Percentiles rank a stretch among this genome's conserved stretches.
Conservation (phyloP, 2,797 vertebrate genomes). For the Spheniscus humboldti region DNA sequence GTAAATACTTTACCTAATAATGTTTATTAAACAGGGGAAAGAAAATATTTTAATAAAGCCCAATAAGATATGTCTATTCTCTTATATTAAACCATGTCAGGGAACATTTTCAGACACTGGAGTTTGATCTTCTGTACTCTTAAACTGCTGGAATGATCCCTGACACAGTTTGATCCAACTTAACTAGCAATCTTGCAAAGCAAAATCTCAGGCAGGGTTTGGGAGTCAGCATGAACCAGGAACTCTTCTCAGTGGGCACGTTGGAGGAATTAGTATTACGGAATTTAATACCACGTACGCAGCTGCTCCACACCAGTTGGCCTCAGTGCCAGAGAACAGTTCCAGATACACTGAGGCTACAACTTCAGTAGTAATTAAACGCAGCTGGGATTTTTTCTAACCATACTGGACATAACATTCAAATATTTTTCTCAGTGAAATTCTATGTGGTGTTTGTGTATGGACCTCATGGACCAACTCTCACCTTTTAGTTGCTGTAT, state of each 20-base stretch:
- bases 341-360: not conserved
- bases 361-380: not conserved
- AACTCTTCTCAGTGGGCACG: not conserved
- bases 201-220: not conserved
- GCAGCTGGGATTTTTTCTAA: not conserved
- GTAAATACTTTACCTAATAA: not conserved
- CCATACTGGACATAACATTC: not conserved
- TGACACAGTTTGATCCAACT: not conserved
- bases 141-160: not conserved
- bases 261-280: not conserved
- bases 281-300: fast-evolving
- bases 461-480: not conserved
- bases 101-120: not conserved
- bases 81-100: not conserved
- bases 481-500: not conserved
- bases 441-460: not conserved
- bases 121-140: not conserved
- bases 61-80: not conserved
- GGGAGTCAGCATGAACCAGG: not conserved
- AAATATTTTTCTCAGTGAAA: not conserved
- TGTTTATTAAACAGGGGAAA: not conserved
- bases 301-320: not conserved
- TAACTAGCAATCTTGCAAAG: not conserved
- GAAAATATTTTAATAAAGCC: not conserved
- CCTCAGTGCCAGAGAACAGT: not conserved